Evolutionary conservation across 2,113 vertebrate species (phyloP).

Genomic region (Uropsilus gracilis): DNA sequence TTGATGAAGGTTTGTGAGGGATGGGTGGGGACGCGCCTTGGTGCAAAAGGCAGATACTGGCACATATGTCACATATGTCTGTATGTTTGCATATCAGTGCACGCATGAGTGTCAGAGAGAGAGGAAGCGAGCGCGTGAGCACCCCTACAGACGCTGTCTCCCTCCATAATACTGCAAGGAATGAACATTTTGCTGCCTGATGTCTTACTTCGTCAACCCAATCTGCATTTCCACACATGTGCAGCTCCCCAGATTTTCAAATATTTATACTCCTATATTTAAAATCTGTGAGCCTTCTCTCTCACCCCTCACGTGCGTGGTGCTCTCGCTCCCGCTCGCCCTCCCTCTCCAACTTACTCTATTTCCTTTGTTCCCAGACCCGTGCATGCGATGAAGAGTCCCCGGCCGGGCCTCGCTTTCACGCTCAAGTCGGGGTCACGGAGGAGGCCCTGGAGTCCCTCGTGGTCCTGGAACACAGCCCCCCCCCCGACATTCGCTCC

Average conservation of each 20-base stretch:
- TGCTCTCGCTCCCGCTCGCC: neutral
- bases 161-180: neutral
- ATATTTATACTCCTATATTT: conserved; percentile 72
- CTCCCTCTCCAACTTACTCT: neutral
- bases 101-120: too few relatives aligned
- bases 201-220: conserved; percentile 10
- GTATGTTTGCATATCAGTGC: neutral
- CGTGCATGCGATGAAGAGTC: neutral
- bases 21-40: neutral
- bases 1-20: too few relatives aligned
- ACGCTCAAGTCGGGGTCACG: neutral
- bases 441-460: neutral
- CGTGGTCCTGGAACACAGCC: neutral
- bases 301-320: neutral
- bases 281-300: conserved; percentile 53
- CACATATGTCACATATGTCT: neutral
- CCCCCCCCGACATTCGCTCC: neutral
- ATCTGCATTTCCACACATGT: conserved; percentile 32
- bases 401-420: neutral
- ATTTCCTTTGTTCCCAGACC: neutral
- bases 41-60: neutral
- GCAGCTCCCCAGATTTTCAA: conserved; percentile 63
- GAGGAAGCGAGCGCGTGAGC: neutral
- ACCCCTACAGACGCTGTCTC: neutral
- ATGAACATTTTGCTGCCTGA: neutral